Evolutionary conservation across 2,113 vertebrate genomes (phyloP), one percentile per base, ranked within the genome.

Genomic region (Synodontis membranacea): DNA sequence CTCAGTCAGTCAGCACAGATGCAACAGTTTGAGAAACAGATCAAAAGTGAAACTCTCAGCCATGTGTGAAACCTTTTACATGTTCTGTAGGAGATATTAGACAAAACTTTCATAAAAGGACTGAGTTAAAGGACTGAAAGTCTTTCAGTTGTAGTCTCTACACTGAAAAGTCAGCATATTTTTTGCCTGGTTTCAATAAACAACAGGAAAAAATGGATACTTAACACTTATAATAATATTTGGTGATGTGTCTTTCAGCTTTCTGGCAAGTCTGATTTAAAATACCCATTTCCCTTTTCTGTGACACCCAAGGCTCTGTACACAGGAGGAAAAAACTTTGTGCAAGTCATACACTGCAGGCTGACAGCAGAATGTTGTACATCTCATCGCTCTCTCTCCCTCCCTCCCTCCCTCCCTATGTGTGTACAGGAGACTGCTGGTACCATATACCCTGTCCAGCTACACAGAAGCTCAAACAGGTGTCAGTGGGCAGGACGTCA

Each of bases 381-480:
- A 25, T 37, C n/a, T 12, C 23, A 70, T 19, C 37, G 9, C 2
- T 21, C 17, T 70, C 17, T 70, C 31, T 39, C 23, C 44, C 70
- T 70, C 15, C 9, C 17, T 23, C 19, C 8, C 7, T 70, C 15
- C 21, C 34, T 46, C 7, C 23, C 9, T 80, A 3, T 87, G 31
- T 89, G 85, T 56, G 87, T 89, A 83, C 89, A 98, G 97, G 98
- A 58, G 97, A 99, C 82, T 96, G 95, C 90, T 99, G 98, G 98
- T 98, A 98, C 89, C 98, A 99, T 88, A 97, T 99, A 88, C 97
- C 98, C 0, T 95, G 97, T 0, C 98, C 98, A 25, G 91, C 93
- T 28, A 97, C 96, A 39, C 97, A 99, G 91, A 98, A 96, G 91
- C 88, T 99, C 76, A 96, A 95, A 86, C 98, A 98, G 90, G 97